Base-by-base conservation (phyloP, 2,888 invertebrate species). In the Plebejus argus region DNA sequence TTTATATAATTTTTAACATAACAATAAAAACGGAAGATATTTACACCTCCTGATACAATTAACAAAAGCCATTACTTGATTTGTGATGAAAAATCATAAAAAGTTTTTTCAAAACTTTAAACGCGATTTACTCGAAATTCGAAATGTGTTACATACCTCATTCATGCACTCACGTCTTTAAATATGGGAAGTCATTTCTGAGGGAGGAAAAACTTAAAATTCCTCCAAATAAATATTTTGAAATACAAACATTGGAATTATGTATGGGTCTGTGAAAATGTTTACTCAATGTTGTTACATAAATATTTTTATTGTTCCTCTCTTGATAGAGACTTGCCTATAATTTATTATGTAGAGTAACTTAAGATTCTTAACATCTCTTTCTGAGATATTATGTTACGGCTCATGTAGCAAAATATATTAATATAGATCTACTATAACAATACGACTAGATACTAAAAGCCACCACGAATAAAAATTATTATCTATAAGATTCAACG, bases 201-300 rank as follows among this genome's bases (percentile, higher is more conserved):
- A 71, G 71, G 35, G 71, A 39, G 10, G 39, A 39, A 39, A 39
- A 71, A 39, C 6, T 71, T 71, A 10, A 71, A 71, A 39, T 39
- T 39, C 1, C 15, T 15, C 1, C 61, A 23, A 20, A 8, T 23
- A 61, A 23, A 61, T 23, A 23, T 61, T 56, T 53, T 12, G 18
- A 53, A 53, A 53, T 3, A 53, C 18, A 18, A 39, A 39, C 39
- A 39, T 39, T 10, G 8, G 45, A 45, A 45, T 45, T 45, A 45
- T 45, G 10, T 45, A 45, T 45, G 1, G 10, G 3, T 10, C 10
- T 45, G 10, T 12, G 3, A 45, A 45, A 45, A 45, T 45, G 45
- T 39, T 39, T 10, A 39, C 39, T 10, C 10, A 10, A 12, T 49
- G 8, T 39, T 39, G 39, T 8, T 39, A 12, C 3, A 12, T 45